Conservation (phyloP, 2,888 invertebrate genomes). For the Brachylomia viminalis region DNA sequence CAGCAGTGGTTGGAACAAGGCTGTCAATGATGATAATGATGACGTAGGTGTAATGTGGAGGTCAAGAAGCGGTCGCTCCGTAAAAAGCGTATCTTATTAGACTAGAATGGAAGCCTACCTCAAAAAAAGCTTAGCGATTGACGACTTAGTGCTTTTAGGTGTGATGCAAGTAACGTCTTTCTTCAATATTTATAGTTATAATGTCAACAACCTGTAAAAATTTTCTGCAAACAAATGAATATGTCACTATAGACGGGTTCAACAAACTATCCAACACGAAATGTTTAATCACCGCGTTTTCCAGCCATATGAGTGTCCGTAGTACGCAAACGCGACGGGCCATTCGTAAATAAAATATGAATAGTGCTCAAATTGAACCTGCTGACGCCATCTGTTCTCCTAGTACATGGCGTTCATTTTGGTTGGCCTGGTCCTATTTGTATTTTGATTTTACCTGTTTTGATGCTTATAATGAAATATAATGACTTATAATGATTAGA, state of each 20-base stretch:
- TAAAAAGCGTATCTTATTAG: background rate
- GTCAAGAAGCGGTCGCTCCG: background rate
- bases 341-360: constrained; percentile 54
- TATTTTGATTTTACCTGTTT: constrained; percentile 22
- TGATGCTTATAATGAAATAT: background rate
- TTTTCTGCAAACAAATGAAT: background rate
- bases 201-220: background rate
- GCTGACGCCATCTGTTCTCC: constrained; percentile 32
- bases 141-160: background rate
- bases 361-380: constrained; percentile 43
- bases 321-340: constrained; percentile 53
- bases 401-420: constrained; percentile 34
- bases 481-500: no score
- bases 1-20: background rate
- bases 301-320: constrained; percentile 18
- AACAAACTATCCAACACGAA: constrained; percentile 32
- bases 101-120: no score
- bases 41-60: background rate
- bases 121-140: background rate
- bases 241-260: constrained; percentile 11
- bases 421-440: constrained; percentile 1
- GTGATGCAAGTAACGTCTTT: no score
- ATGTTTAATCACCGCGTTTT: constrained; percentile 38
- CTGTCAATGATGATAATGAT: background rate
- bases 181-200: background rate